Percentiles rank a stretch among this genome's conserved stretches.
Conservation (phyloP, 2,888 invertebrate genomes). For the Lymantria monacha region DNA sequence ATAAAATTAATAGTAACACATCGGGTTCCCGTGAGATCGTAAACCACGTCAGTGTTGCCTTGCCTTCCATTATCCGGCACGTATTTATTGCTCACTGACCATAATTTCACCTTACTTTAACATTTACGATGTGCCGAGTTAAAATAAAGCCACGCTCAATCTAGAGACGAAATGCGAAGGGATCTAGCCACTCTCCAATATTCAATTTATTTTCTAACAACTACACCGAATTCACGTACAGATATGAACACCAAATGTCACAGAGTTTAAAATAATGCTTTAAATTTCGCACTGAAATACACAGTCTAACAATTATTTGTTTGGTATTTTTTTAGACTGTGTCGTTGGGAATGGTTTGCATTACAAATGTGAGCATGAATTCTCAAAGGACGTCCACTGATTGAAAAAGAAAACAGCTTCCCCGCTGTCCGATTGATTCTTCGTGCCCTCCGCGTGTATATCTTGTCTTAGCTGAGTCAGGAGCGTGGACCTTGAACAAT, state of each 20-base stretch:
- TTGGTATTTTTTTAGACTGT: conserved; percentile 37
- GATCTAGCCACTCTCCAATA: conserved; percentile 57
- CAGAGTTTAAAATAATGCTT: conserved; percentile 30
- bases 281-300: background rate
- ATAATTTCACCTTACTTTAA: conserved; percentile 47
- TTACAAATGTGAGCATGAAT: conserved; percentile 47
- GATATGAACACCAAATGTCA: conserved; percentile 26
- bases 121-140: conserved; percentile 55
- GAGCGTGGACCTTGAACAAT: conserved; percentile 19
- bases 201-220: conserved; percentile 76
- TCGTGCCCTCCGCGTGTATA: conserved; percentile 58
- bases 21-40: conserved; percentile 21
- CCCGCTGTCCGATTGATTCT: conserved; percentile 74
- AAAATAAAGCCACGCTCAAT: conserved; percentile 66
- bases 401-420: conserved; percentile 79
- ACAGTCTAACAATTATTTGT: conserved; percentile 14
- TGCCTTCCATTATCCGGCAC: conserved; percentile 33
- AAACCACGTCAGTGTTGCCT: conserved; percentile 33
- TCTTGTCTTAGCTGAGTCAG: conserved; percentile 50
- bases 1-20: too few species aligned
- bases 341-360: conserved; percentile 36
- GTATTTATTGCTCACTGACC: conserved; percentile 39
- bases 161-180: conserved; percentile 51
- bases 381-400: conserved; percentile 67
- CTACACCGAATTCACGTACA: conserved; percentile 42